Percentiles rank a stretch among this genome's conserved stretches.
Conservation (phyloP, 2,797 vertebrate genomes). For the Sphaeramia orbicularis region DNA sequence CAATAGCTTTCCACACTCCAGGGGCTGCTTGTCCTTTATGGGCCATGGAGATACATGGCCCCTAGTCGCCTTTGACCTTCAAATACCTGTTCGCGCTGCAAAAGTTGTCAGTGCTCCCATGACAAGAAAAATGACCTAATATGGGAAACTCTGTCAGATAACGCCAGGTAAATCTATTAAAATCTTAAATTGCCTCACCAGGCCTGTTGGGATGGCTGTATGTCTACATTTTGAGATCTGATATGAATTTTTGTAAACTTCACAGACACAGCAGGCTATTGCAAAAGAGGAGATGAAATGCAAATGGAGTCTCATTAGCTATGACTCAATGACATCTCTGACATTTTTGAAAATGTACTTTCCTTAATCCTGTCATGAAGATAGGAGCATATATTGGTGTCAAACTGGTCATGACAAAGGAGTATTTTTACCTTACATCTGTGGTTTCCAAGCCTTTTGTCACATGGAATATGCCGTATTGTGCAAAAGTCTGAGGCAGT, state of each 20-base stretch:
- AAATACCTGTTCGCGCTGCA: conserved; percentile 31
- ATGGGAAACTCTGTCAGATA: conserved; percentile 18
- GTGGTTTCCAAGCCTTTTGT: too few species aligned
- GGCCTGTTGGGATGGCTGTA: neutral
- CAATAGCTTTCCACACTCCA: conserved; percentile 34
- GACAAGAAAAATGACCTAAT: conserved; percentile 2
- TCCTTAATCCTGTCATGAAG: neutral
- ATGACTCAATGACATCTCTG: conserved; percentile 28
- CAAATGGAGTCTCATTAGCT: conserved; percentile 41
- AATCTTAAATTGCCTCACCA: conserved; percentile 1
- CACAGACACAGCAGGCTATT: conserved; percentile 7
- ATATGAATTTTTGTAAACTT: conserved; percentile 22
- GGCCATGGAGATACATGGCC: conserved; percentile 2
- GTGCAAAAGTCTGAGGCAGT: too few species aligned
- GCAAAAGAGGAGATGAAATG: conserved; percentile 3
- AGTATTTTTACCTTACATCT: neutral
- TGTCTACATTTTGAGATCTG: conserved; percentile 16
- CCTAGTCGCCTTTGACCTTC: conserved; percentile 44
- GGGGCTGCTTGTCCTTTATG: conserved; percentile 52
- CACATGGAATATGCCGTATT: too few species aligned
- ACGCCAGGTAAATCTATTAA: conserved; percentile 4
- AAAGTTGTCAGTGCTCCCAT: conserved; percentile 12
- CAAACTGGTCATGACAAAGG: conserved; percentile 26
- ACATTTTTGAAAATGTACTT: conserved; percentile 39
- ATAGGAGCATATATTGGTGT: conserved; percentile 29